These are phyloP conservation scores for Thalassarche chlororhynchos DNA, from an alignment of 2,113 vertebrate genomes.

Conservation along the genomic window DNA sequence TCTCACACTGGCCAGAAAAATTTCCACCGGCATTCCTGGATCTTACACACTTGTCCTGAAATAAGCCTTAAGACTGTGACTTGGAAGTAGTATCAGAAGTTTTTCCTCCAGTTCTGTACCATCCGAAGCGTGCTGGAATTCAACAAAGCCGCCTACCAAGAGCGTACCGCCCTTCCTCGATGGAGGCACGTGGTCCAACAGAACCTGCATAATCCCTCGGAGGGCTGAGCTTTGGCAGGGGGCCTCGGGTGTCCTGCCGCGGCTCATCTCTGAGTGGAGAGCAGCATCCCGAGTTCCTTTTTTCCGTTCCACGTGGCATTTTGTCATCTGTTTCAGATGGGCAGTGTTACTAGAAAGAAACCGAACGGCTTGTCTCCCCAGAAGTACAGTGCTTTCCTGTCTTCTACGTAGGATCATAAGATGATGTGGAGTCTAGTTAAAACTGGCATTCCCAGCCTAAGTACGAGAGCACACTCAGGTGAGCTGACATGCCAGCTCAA, in stretches of 20 bases:
- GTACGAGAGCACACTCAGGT: background rate
- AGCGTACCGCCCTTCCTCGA: fast-evolving
- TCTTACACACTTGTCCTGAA: background rate
- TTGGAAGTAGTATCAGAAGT: background rate
- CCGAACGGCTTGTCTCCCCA: background rate
- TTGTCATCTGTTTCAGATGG: background rate
- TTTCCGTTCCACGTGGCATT: background rate
- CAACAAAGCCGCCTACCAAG: background rate
- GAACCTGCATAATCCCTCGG: background rate
- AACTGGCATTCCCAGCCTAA: background rate
- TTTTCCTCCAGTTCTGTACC: background rate
- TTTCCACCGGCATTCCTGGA: background rate
- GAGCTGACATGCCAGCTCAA: background rate
- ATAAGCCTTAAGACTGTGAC: background rate
- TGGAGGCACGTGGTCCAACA: background rate
- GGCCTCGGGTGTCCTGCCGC: background rate
- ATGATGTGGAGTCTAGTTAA: background rate
- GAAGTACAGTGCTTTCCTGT: background rate
- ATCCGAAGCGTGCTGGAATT: background rate
- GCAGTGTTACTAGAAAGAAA: background rate
- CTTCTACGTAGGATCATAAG: fast-evolving
- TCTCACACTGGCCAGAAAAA: fast-evolving
- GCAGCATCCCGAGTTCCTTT: background rate
- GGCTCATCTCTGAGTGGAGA: background rate
- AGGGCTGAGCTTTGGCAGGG: background rate